Percentiles rank a stretch among this genome's conserved stretches.
Conservation (phyloP, 2,888 invertebrate genomes). For the Netelia inedita region DNA sequence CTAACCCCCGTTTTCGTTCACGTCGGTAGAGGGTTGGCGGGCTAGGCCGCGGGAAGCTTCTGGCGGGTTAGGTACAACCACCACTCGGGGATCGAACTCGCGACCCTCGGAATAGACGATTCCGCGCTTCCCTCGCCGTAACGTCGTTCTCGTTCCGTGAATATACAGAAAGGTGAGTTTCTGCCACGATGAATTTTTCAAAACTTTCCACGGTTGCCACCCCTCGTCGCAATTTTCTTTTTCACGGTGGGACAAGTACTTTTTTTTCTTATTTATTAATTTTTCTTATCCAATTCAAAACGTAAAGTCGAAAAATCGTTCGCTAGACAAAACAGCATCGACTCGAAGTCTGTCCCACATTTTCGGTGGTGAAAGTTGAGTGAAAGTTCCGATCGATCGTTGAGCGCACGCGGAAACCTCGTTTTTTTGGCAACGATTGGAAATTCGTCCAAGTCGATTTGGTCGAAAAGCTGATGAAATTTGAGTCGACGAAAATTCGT, state of each 20-base stretch:
- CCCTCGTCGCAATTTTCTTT: too few relatives aligned
- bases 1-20: conserved; percentile 46
- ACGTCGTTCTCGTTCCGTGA: conserved; percentile 38
- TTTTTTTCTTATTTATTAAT: background rate
- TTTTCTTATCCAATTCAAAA: background rate
- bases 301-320: too few relatives aligned
- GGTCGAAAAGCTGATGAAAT: background rate
- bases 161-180: conserved; percentile 48
- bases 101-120: conserved; percentile 73
- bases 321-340: background rate
- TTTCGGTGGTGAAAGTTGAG: conserved; percentile 23
- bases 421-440: background rate
- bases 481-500: too few relatives aligned
- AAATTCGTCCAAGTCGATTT: background rate
- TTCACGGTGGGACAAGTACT: background rate
- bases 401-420: background rate
- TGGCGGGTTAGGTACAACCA: conserved; percentile 71
- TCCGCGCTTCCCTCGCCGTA: conserved; percentile 65
- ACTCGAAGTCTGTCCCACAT: background rate
- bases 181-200: background rate
- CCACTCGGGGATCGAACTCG: conserved; percentile 77
- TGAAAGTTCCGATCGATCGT: conserved; percentile 40
- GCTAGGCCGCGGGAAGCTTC: conserved; percentile 36
- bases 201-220: too few relatives aligned
- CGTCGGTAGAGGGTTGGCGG: background rate